Evolutionary conservation across 2,888 invertebrate species (phyloP), one percentile per base, ranked within the genome.

Genomic region (Crematogaster levior): DNA sequence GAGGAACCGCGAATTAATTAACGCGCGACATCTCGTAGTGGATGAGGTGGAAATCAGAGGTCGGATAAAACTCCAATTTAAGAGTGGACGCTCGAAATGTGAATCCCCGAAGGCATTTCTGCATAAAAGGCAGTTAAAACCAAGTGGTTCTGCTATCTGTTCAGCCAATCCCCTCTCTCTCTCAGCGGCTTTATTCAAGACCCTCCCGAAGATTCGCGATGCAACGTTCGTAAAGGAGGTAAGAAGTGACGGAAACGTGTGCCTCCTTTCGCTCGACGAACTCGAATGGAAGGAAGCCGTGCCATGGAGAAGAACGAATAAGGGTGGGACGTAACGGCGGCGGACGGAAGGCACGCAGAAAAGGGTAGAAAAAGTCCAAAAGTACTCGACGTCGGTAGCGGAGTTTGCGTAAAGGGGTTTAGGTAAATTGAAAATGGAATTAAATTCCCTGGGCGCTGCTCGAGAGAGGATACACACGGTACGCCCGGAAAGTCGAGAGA

Each of bases 361-460:
- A 68, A 53, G 43, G 56, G 43, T 75, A 79, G 74, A 40, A 85
- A 82, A 82, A 83, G 84, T 85, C 83, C 74, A 46, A 84, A 81
- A 81, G 84, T 81, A 86, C 84, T 91, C 77, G 84, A 87, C 83
- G 85, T 87, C 80, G 84, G 85, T 83, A 87, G 84, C 83, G 79
- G 85, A 85, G 89, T 90, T 89, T 87, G 87, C 89, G 85, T 91
- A 88, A 91, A 89, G 89, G 88, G 91, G 90, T 92, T 91, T 90
- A 91, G 88, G 90, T 90, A 92, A 92, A 92, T 92, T 92, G 91
- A 92, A 92, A 91, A 91, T 92, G 90, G 92, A 91, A 92, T 92
- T 92, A 91, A 92, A 92, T 92, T 91, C 90, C 87, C 88, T 74
- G 85, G 84, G 85, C 85, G 84, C 88, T 83, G 85, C 86, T 90